Conservation (phyloP, 2,113 vertebrate genomes). For the Entomyzon cyanotis region DNA sequence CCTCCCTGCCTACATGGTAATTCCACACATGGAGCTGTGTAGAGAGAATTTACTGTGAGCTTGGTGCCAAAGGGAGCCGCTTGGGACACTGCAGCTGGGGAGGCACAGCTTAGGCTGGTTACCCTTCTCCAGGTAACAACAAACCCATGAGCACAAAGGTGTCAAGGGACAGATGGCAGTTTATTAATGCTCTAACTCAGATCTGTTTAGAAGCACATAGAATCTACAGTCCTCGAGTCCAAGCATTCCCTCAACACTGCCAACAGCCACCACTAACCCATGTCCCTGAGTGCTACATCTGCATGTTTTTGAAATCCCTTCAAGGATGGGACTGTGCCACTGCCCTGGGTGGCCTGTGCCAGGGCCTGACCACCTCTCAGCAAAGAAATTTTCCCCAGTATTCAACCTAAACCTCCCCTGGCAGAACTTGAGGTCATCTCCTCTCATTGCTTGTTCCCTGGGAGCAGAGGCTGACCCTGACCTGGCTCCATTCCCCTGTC, state of each 20-base stretch:
- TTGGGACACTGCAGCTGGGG: not conserved
- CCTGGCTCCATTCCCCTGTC: not conserved
- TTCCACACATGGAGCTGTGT: accelerated
- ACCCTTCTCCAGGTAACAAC: not conserved
- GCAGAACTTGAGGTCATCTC: not conserved
- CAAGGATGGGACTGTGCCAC: not conserved
- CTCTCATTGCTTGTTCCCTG: not conserved
- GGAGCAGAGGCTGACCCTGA: not conserved
- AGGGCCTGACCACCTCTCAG: not conserved
- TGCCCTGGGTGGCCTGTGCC: not conserved
- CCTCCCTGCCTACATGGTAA: accelerated
- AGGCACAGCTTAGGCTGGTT: not conserved
- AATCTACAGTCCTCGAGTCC: not conserved
- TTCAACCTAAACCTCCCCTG: not conserved
- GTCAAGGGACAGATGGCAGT: accelerated
- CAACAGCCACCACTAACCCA: not conserved
- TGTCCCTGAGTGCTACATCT: not conserved
- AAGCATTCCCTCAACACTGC: not conserved
- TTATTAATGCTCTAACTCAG: not conserved
- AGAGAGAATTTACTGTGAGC: not conserved
- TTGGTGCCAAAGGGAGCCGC: not conserved
- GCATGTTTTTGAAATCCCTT: not conserved
- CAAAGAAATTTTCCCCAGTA: not conserved
- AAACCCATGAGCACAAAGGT: not conserved
- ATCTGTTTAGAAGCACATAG: not conserved